These are phyloP conservation scores for Colius striatus DNA, from an alignment of 2,113 vertebrate genomes.

Conservation along the genomic window DNA sequence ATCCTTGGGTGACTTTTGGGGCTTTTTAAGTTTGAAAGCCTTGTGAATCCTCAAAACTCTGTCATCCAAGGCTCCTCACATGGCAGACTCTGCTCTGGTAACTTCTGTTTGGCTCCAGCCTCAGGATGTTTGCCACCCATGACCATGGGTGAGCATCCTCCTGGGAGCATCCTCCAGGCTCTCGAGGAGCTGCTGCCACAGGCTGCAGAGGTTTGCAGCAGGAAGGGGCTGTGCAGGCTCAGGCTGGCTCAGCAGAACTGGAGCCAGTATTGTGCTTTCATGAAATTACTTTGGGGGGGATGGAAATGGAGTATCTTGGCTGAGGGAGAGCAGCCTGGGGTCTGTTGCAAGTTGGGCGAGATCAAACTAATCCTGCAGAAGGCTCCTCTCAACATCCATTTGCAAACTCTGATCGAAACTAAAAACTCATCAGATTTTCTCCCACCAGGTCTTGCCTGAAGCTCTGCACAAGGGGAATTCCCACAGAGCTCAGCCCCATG, in stretches of 20 bases:
- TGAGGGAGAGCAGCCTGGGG: background rate
- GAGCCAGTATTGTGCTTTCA: conserved; percentile 34
- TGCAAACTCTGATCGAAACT: conserved; percentile 2
- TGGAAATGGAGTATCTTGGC: background rate
- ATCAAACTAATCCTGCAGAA: conserved; percentile 1
- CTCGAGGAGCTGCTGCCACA: background rate
- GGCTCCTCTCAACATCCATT: background rate
- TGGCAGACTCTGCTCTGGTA: background rate
- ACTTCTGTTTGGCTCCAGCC: background rate
- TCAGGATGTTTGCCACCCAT: accelerated
- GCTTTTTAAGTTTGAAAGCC: background rate
- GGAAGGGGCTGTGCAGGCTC: background rate
- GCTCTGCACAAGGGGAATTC: background rate
- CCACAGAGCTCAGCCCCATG: background rate
- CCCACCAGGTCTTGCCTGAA: background rate
- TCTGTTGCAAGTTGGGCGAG: background rate
- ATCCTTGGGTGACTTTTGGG: background rate
- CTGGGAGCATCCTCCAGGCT: background rate
- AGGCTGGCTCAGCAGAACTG: conserved; percentile 27
- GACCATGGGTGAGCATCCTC: background rate
- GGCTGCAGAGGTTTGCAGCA: background rate
- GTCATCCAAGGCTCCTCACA: background rate
- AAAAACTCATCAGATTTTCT: background rate
- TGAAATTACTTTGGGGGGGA: background rate
- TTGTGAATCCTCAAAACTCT: background rate